These are phyloP conservation scores for Grammatotria lemairii DNA, from an alignment of 2,113 vertebrate genomes.

Conservation along the genomic window DNA sequence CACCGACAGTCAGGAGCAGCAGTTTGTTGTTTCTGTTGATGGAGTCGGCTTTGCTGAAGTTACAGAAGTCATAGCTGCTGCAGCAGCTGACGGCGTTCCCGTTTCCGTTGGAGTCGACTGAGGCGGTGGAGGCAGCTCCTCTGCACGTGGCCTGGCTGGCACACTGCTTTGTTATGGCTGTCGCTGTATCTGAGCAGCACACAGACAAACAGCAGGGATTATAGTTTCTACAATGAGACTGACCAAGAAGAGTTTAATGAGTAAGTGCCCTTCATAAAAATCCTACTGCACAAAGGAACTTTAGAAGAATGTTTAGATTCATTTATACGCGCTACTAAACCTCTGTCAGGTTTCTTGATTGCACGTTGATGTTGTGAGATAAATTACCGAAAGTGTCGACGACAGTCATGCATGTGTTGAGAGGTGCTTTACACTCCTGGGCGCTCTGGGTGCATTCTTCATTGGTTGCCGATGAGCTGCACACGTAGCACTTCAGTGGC, in stretches of 20 bases:
- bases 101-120: constrained; percentile 25
- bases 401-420: constrained; percentile 62
- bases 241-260: not conserved
- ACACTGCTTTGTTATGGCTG: constrained; percentile 50
- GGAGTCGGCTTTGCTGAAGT: constrained; percentile 35
- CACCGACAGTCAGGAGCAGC: constrained; percentile 1
- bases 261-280: not conserved
- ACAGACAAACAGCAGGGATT: not conserved
- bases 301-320: not conserved
- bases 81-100: constrained; percentile 57
- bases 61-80: constrained; percentile 39
- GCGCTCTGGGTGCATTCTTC: constrained; percentile 46
- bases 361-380: not conserved
- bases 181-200: not conserved
- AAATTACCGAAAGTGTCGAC: constrained; percentile 52
- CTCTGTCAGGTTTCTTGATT: not conserved
- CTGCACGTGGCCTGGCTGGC: constrained; percentile 19
- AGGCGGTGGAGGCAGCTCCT: not conserved
- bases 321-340: not conserved
- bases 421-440: constrained; percentile 26
- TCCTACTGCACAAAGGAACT: not conserved
- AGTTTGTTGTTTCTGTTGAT: not conserved
- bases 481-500: constrained; percentile 53
- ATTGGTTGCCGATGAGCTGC: constrained; percentile 40
- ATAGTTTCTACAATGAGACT: accelerated